Conservation (phyloP, 2,797 vertebrate species). For the Etheostoma perlongum region DNA sequence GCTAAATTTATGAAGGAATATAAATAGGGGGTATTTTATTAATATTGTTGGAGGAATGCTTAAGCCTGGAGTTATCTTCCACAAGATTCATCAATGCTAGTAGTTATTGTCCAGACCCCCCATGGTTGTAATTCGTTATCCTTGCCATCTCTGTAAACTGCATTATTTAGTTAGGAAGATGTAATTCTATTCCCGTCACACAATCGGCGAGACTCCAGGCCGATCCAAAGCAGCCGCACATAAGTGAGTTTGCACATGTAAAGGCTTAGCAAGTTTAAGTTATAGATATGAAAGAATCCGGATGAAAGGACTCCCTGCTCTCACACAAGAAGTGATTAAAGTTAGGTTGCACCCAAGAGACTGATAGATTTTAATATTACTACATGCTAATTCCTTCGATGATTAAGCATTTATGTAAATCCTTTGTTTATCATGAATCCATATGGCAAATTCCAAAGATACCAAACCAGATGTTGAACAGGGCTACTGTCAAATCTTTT, state of each 20-base stretch:
- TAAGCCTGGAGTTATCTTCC: slow-evolving; percentile 64
- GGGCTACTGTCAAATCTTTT: slow-evolving; percentile 22
- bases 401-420: slow-evolving; percentile 59
- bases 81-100: slow-evolving; percentile 75
- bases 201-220: slow-evolving; percentile 47
- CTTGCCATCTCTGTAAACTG: slow-evolving; percentile 80
- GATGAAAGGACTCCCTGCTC: slow-evolving; percentile 69
- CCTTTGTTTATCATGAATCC: slow-evolving; percentile 45
- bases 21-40: slow-evolving; percentile 66
- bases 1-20: slow-evolving; percentile 70
- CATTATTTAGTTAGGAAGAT: slow-evolving; percentile 81
- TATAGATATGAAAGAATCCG: slow-evolving; percentile 66
- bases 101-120: slow-evolving; percentile 81
- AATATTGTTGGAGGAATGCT: slow-evolving; percentile 73
- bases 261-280: slow-evolving; percentile 73
- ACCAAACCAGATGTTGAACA: slow-evolving; percentile 52
- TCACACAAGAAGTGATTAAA: slow-evolving; percentile 63
- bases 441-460: slow-evolving; percentile 35
- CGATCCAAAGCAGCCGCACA: slow-evolving; percentile 42
- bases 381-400: slow-evolving; percentile 45
- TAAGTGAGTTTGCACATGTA: slow-evolving; percentile 67
- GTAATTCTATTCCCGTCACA: slow-evolving; percentile 74
- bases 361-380: slow-evolving; percentile 42
- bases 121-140: slow-evolving; percentile 78
- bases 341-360: slow-evolving; percentile 39